Base-by-base conservation (phyloP, 2,797 vertebrate species). In the Scarus forsteni region DNA sequence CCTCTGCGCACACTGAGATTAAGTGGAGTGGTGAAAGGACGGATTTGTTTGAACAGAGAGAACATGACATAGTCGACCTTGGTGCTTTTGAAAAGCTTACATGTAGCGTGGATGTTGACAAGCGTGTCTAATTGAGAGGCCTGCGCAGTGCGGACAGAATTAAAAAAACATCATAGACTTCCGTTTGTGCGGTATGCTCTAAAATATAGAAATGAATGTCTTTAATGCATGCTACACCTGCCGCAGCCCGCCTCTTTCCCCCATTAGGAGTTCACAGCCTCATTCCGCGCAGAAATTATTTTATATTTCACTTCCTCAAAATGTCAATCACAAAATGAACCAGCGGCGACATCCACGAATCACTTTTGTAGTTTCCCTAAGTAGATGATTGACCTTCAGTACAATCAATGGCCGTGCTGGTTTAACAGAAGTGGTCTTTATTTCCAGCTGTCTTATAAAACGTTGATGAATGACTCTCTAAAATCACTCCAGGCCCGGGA, bases 381-480 rank as follows among this genome's bases (percentile, higher is more conserved):
- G 81, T 88, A 90, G 89, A 87, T 87, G 83, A 88, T 91, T 91
- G 88, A 93, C 90, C 90, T 92, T 89, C 89, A 90, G 80, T 73
- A 84, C 86, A 92, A 91, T 92, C 89, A 92, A 88, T 91, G 86
- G 75, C 79, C 63, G 65, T 70, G 86, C 73, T 70, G 87, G 85
- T 92, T 90, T 86, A 87, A 81, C 84, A 89, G 70, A 92, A 91
- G 89, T 89, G 91, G 85, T 85, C 89, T 92, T 92, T 91, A 91
- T 89, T 90, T 92, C 77, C 85, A 89, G 82, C 86, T 91, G 89
- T 92, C 90, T 90, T 85, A 79, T 88, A 84, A 44, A 85, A 87
- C 84, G 69, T 82, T 90, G 88, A 92, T 90, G 85, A 91, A 91
- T 91, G 85, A 85, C 89, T 89, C 87, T 91, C 67, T 88, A 88